Conservation (phyloP, 2,113 vertebrate species). For the Cromileptes altivelis region DNA sequence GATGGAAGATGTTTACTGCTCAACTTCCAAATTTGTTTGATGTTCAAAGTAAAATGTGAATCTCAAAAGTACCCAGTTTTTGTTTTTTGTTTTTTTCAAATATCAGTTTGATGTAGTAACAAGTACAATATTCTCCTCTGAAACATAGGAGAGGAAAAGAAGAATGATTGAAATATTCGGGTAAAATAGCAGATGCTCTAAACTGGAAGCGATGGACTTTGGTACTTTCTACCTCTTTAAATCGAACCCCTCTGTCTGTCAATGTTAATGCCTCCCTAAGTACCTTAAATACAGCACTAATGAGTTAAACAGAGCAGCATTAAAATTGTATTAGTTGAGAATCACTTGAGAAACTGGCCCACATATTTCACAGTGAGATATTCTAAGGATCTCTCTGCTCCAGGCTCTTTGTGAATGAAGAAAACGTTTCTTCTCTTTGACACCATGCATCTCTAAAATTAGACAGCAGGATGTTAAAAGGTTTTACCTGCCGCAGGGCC, state of each 20-base stretch:
- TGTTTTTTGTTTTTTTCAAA: too few relatives aligned
- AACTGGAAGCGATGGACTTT: too few relatives aligned
- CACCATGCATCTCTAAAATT: neutral
- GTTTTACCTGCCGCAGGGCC: neutral
- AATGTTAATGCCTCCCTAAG: constrained; percentile 5
- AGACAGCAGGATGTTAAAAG: neutral
- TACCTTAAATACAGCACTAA: constrained; percentile 2
- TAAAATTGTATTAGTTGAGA: constrained; percentile 1
- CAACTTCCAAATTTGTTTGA: too few relatives aligned
- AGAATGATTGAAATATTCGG: too few relatives aligned
- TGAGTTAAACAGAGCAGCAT: constrained; percentile 16
- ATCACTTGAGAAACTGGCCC: neutral
- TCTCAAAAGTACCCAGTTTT: too few relatives aligned
- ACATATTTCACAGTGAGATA: neutral
- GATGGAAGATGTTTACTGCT: too few relatives aligned
- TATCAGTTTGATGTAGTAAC: too few relatives aligned
- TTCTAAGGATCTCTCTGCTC: neutral
- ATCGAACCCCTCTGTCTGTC: neutral
- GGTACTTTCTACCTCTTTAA: neutral
- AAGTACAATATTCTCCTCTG: too few relatives aligned
- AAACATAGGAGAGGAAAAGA: too few relatives aligned
- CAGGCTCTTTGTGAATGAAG: neutral
- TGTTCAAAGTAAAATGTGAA: too few relatives aligned
- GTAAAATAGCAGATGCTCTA: too few relatives aligned
- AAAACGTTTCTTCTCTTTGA: neutral